Evolutionary conservation across 2,888 invertebrate species (phyloP).

Genomic region (Mylabris sibirica): DNA sequence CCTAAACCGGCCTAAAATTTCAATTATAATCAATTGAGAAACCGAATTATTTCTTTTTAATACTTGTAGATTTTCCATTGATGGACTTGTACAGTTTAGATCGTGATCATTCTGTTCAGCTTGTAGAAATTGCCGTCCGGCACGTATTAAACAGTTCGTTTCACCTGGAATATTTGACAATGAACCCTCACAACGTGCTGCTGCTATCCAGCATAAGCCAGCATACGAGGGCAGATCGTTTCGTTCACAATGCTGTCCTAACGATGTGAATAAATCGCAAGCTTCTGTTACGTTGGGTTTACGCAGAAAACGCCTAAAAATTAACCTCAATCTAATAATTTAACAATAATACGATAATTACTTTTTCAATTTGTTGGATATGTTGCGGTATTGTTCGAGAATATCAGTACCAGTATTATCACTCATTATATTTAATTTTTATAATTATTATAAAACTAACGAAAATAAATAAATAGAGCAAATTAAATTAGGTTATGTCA

Average conservation of each 20-base stretch:
- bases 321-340: constrained; percentile 23
- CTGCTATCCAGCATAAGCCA: constrained; percentile 80
- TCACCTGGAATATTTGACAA: constrained; percentile 77
- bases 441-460: too few relatives aligned
- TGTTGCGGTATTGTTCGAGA: constrained; percentile 73
- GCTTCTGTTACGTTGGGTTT: constrained; percentile 83
- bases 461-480: too few relatives aligned
- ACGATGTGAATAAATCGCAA: constrained; percentile 75
- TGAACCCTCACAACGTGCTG: constrained; percentile 84
- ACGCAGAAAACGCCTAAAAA: constrained; percentile 72
- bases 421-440: constrained; percentile 40
- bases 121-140: constrained; percentile 80
- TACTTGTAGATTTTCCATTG: constrained; percentile 80
- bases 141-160: constrained; percentile 78
- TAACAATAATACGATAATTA: constrained; percentile 53
- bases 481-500: too few relatives aligned
- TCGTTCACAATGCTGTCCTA: constrained; percentile 81
- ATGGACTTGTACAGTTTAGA: constrained; percentile 76
- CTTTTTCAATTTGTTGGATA: constrained; percentile 80
- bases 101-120: constrained; percentile 75
- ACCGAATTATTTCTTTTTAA: constrained; percentile 5
- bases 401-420: constrained; percentile 64
- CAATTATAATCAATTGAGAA: constrained; percentile 19
- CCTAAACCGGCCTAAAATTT: constrained; percentile 76
- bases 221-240: constrained; percentile 86